Conservation (phyloP, 92 coral and sea anemone genomes). For the Phenganax stokvisi region DNA sequence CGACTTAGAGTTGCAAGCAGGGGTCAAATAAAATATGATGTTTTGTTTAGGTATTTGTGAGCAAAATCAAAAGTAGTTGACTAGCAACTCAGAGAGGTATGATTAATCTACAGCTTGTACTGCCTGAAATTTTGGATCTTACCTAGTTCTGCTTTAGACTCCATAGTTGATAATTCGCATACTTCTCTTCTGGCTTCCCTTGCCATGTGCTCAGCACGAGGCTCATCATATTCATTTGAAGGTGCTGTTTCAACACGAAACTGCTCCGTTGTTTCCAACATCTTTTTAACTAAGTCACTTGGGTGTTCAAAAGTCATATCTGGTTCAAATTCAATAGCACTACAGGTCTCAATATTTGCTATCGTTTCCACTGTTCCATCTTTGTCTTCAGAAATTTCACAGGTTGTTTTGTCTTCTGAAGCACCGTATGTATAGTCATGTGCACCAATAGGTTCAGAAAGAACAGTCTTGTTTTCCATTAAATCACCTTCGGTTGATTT, state of each 20-base stretch:
- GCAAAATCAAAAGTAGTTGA: too few species aligned
- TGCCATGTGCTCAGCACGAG: background rate
- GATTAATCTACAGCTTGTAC: background rate
- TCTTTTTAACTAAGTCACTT: background rate
- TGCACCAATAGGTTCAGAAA: background rate
- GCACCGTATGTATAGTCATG: background rate
- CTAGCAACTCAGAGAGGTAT: too few species aligned
- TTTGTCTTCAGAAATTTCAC: background rate
- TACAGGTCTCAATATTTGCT: background rate
- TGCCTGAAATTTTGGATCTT: background rate
- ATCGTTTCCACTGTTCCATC: conserved; percentile 4
- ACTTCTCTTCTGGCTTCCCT: background rate
- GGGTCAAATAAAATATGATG: too few species aligned
- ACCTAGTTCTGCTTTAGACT: conserved; percentile 24
- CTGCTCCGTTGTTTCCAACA: background rate
- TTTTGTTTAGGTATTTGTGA: too few species aligned
- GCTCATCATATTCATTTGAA: background rate
- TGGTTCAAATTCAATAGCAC: background rate
- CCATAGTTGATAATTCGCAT: background rate
- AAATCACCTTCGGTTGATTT: background rate
- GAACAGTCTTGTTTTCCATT: background rate
- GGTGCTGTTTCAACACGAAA: background rate
- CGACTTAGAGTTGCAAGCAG: too few species aligned
- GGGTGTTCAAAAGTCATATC: background rate
- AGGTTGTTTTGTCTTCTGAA: background rate